Evolutionary conservation across 2,797 vertebrate species (phyloP), one percentile per base, ranked within the genome.

Genomic region (Chromobotia macracanthus): DNA sequence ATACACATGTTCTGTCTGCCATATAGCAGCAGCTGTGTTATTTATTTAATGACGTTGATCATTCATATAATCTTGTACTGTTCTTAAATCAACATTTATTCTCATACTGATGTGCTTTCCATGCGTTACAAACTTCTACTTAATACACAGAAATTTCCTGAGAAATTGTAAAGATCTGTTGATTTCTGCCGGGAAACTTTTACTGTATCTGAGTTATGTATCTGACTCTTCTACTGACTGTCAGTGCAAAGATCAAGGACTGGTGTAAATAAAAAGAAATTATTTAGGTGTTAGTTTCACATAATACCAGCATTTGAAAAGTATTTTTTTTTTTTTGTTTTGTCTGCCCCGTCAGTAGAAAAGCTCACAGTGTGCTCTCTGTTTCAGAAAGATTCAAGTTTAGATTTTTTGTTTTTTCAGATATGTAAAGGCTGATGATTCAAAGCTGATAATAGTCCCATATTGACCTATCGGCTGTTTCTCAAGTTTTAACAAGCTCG

Each of bases 301-400:
- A 50, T 67, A 18, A 53, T 7, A 25, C 9, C 11, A 21, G 38
- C 21, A 35, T 25, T 55, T 56, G n/a, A 73, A 60, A 58, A 16
- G 7, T 12, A 2, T n/a, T n/a, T n/a, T 56, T 56, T 56, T 12
- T 55, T 66, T 65, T 72, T 67, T 55, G 48, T 19, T 21, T 10
- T 21, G 3, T 55, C 9, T 4, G 6, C 18, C 11, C 46, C 58
- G 64, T 21, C 35, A 38, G n/a, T 51, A 75, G 11, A 65, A 65
- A 6, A 44, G 21, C 16, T 31, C n/a, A n/a, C n/a, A n/a, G n/a
- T n/a, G n/a, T n/a, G n/a, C n/a, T 51, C 1, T 64, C 51, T 76
- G 38, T 21, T 77, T 69, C 0, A 46, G 11, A 51, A 12, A 69
- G n/a, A 69, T 68, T 48, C 48, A 46, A 68, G 68, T 68, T 50